Evolutionary conservation across 1,140 invertebrate genomes (phyloP), one percentile per base, ranked within the genome.

Genomic region (Goniozus legneri): DNA sequence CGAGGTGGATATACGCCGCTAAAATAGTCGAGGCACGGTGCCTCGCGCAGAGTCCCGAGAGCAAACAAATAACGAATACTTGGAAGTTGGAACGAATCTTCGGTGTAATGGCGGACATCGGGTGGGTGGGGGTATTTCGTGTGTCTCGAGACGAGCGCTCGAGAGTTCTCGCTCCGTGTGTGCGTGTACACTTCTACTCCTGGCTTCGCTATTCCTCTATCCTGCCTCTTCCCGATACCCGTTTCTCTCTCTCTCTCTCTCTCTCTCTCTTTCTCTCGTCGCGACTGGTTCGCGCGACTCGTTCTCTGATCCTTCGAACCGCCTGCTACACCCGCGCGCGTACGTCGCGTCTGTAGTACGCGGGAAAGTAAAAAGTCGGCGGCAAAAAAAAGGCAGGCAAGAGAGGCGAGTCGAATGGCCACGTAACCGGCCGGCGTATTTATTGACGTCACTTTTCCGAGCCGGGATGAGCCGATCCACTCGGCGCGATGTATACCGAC

Each of bases 41-140:
- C 22, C 32, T 30, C n/a, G n/a, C n/a, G 10, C 3, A 14, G 20
- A 45, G 47, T 60, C 44, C 50, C 40, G 13, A 12, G 33, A 46
- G 55, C 60, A 59, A 62, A 65, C 52, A 64, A 67, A 65, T 56
- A 58, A 64, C 50, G 50, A 58, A 63, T 65, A 67, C 64, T 57
- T 62, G 58, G 62, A 68, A 65, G 57, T 40, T 56, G 45, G 50
- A 58, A 56, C 53, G 61, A 58, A 65, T 60, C 52, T 52, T 47
- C 31, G 44, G 20, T 36, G 51, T 53, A 52, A 62, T 54, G 57
- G 48, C 52, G 48, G 21, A 56, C 44, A 43, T 41, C 19, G 8
- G 36, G 6, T 20, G 24, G 24, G 22, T 27, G 22, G 43, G 44
- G n/a, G 34, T 19, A 40, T 43, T 51, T 40, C 53, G 52, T 52